These are phyloP conservation scores for Cheilinus undulatus DNA, from an alignment of 2,113 vertebrate species.

Conservation along the genomic window DNA sequence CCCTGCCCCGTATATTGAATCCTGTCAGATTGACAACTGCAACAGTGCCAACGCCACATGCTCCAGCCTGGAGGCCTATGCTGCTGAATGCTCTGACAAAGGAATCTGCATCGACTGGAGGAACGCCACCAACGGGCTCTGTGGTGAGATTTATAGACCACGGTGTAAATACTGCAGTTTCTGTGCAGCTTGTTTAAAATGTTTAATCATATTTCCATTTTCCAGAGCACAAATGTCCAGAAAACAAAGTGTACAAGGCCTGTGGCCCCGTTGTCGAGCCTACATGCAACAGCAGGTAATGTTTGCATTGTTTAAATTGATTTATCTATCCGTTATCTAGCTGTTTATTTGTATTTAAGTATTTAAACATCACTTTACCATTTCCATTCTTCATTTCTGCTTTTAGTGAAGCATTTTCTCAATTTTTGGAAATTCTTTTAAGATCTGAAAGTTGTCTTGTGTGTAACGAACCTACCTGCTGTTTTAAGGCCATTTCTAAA, in stretches of 20 bases:
- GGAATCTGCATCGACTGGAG: constrained; percentile 91
- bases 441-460: too few species aligned
- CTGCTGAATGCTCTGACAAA: constrained; percentile 81
- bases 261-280: constrained; percentile 82
- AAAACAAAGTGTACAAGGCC: constrained; percentile 80
- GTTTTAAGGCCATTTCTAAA: too few species aligned
- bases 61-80: constrained; percentile 88
- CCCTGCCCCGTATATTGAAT: constrained; percentile 75
- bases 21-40: constrained; percentile 85
- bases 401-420: too few species aligned
- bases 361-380: too few species aligned
- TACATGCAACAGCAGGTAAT: constrained; percentile 86
- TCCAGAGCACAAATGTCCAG: constrained; percentile 85
- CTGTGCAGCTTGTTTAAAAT: not conserved
- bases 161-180: not conserved
- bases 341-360: not conserved
- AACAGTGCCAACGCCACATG: constrained; percentile 65
- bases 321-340: too few species aligned
- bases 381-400: too few species aligned
- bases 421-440: too few species aligned
- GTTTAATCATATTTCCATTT: constrained; percentile 11
- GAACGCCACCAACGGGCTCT: constrained; percentile 77
- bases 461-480: too few species aligned
- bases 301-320: not conserved
- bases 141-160: constrained; percentile 82